Base-by-base conservation (phyloP, 1,140 invertebrate genomes). In the Lasioglossum baleicum region DNA sequence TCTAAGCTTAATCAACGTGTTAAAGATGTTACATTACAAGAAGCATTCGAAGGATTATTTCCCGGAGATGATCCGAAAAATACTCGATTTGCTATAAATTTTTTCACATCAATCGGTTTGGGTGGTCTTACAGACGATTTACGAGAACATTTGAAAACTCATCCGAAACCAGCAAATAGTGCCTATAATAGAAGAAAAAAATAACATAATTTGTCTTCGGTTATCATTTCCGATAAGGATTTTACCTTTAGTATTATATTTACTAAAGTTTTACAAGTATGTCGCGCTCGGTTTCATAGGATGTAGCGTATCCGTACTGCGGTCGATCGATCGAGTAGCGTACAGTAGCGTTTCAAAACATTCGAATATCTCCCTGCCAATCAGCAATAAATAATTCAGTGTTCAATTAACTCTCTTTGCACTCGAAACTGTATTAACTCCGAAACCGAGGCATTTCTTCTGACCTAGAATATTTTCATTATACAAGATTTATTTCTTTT, bases 51-150 rank as follows among this genome's bases (percentile, higher is more conserved):
- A 79, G 99, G 99, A 0, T 90, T 99, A 15, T 98, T 99, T 93
- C 99, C 99, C 0, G 94, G 97, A 79, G 98, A 99, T 91, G 97
- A 99, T 94, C 98, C 99, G 0, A 96, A 97, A 89, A 98, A 99
- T 91, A 99, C 98, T 0, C 94, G 99, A 88, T 99, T 99, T 94
- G 97, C 99, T 0, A 99, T 99, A 65, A 99, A 99, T 90, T 99
- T 99, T 92, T 99, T 99, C 90, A 99, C 99, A 0, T 98, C 98
- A 1, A 99, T 99, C 92, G 99, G 99, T 86, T 94, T 99, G 26
- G 99, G 99, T 75, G 98, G 98, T 0, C 92, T 99, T 0, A 99
- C 99, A 0, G 97, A 99, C 94, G 98, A 98, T 88, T 92, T 99
- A 20, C 93, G 98, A 75, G 97, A 98, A 89, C 97, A 98, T 94